Conservation (phyloP, 2,888 invertebrate species). For the Megamerina dolium region DNA sequence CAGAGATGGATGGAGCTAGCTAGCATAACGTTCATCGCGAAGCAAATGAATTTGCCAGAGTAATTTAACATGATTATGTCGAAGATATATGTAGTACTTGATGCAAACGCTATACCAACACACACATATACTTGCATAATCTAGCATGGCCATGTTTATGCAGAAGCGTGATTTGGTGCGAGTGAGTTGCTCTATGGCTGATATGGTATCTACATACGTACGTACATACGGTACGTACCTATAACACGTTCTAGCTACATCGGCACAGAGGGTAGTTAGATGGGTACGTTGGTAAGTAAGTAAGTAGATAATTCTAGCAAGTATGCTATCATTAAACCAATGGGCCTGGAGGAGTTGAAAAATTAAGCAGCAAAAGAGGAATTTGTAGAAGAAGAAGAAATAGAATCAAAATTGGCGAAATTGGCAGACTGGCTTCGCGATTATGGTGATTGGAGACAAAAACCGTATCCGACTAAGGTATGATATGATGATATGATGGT, state of each 20-base stretch:
- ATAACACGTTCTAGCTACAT: conserved; percentile 17
- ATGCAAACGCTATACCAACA: no score
- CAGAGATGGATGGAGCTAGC: neutral
- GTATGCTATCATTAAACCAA: neutral
- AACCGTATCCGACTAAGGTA: no score
- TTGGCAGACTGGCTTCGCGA: neutral
- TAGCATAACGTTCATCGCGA: conserved; percentile 13
- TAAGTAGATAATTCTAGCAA: neutral
- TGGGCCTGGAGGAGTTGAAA: neutral
- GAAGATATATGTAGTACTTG: no score
- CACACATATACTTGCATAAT: no score
- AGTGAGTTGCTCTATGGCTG: no score
- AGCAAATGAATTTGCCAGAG: conserved; percentile 44
- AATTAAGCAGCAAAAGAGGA: no score
- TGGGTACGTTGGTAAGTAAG: neutral
- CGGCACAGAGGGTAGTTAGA: neutral
- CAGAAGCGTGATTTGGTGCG: no score
- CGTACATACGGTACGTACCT: no score
- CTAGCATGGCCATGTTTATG: no score
- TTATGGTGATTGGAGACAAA: no score
- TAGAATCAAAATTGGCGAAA: neutral
- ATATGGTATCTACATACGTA: no score
- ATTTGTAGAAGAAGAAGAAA: neutral
- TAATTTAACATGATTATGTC: conserved; percentile 46
- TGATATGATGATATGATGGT: no score